These are phyloP conservation scores for Neocloeon triangulifer DNA, from an alignment of 1,140 invertebrate genomes.

Conservation along the genomic window DNA sequence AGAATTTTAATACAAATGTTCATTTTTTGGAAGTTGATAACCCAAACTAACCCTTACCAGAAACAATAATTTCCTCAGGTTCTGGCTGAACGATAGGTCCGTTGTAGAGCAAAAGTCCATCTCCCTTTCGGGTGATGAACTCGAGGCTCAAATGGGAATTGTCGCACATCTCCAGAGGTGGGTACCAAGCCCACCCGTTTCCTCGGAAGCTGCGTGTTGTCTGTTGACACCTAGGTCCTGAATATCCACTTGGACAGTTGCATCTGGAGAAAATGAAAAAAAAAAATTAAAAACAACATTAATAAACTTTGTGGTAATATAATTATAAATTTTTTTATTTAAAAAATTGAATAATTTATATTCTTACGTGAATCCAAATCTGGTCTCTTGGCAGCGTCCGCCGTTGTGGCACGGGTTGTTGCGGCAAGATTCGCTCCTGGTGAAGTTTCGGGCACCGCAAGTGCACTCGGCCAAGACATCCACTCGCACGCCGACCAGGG, in stretches of 20 bases:
- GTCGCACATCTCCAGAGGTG: constrained; percentile 86
- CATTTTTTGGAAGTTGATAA: too few relatives aligned
- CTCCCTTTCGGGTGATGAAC: constrained; percentile 74
- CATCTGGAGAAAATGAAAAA: constrained; percentile 27
- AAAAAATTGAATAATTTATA: too few relatives aligned
- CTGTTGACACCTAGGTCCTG: constrained; percentile 88
- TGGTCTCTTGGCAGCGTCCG: constrained; percentile 73
- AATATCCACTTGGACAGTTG: constrained; percentile 73
- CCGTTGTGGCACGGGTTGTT: constrained; percentile 86
- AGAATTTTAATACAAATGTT: background rate
- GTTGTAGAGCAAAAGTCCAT: constrained; percentile 88
- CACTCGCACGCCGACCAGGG: constrained; percentile 76
- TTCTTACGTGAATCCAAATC: constrained; percentile 52
- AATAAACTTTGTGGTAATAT: too few relatives aligned
- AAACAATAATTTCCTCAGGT: constrained; percentile 65
- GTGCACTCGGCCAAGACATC: constrained; percentile 76
- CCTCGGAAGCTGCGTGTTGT: constrained; percentile 80
- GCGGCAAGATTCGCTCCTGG: constrained; percentile 66
- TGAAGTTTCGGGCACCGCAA: constrained; percentile 76
- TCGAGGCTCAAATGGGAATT: constrained; percentile 84
- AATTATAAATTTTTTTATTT: too few relatives aligned
- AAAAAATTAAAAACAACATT: constrained; percentile 2
- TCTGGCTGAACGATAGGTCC: constrained; percentile 86
- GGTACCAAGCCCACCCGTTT: constrained; percentile 90
- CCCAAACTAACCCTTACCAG: constrained; percentile 20